Base-by-base conservation (phyloP, 1,140 invertebrate species). In the Cherax destructor region DNA sequence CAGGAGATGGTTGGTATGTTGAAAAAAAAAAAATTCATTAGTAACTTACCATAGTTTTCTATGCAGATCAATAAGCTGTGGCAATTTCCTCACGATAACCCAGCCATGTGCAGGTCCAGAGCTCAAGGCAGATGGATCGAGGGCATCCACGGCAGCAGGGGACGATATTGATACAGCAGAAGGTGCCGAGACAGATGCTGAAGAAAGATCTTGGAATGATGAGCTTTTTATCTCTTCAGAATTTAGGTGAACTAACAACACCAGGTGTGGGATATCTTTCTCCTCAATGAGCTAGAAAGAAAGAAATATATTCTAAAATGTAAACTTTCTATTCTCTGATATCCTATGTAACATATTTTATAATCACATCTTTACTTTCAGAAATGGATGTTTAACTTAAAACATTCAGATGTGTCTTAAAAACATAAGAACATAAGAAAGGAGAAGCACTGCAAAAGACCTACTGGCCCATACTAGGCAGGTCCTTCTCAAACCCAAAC, bases 51-150 rank as follows among this genome's bases (percentile, higher is more conserved):
- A 92, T 52, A 99, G 94, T 95, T 98, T 98, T 93, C 97, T 95
- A 95, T 98, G 97, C 81, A 98, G 94, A 91, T 97, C 97, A 95
- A 98, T 95, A 94, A 99, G 98, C 93, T 98, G 97, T 78, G 96
- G 96, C 3, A 98, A 95, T 83, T 96, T 98, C 91, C 97, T 95
- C 91, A 97, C 95, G 1, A 98, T 96, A 1, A 98, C 97, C 97
- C 97, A 98, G 56, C 88, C 92, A 78, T 92, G 72, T 21, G 74
- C 76, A 47, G 88, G 88, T 11, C 41, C 59, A 9, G 88, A 85
- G 30, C 52, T 65, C 16, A 56, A 52, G 50, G 78, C 52, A 1
- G 83, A 61, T 4, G 83, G 79, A 41, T 91, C 88, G 50, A 85
- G 49, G 74, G n/a, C 52, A 47, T 79, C 83, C 1, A 85, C 5